A percentile compares a stretch with the other conserved stretches of the same genome.
These are phyloP conservation scores for Ochropleura plecta DNA, from an alignment of 2,888 invertebrate genomes.

Conservation along the genomic window DNA sequence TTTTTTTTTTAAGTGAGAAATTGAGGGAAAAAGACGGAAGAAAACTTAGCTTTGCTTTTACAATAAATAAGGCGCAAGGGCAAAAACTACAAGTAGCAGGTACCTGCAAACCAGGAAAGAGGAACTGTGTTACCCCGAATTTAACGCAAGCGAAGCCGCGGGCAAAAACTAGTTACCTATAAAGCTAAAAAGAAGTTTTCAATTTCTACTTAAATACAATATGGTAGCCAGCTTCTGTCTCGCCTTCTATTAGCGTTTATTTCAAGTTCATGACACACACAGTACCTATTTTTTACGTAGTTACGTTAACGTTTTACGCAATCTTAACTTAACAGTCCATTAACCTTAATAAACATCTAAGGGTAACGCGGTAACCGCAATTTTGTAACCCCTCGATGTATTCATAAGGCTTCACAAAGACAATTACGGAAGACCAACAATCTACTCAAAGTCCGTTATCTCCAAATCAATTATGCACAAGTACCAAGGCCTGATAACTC, in stretches of 20 bases:
- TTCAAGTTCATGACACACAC: neutral
- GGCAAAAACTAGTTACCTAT: neutral
- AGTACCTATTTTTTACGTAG: conserved; percentile 14
- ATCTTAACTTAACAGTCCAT: conserved; percentile 35
- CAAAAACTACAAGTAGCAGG: too few relatives aligned
- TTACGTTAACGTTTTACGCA: neutral
- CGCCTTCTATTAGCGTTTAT: neutral
- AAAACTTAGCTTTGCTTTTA: too few relatives aligned
- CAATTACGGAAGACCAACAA: conserved; percentile 44
- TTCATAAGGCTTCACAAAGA: conserved; percentile 25
- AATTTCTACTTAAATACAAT: neutral
- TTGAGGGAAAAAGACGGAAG: too few relatives aligned
- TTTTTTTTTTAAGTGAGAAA: too few relatives aligned
- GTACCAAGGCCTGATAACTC: conserved; percentile 33
- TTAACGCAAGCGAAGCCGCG: too few relatives aligned
- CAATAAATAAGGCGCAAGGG: too few relatives aligned
- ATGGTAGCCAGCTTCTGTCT: neutral
- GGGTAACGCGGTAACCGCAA: conserved; percentile 1
- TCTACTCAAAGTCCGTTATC: conserved; percentile 49
- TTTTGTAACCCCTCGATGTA: conserved; percentile 25
- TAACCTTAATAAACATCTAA: conserved; percentile 26
- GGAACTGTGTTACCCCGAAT: too few relatives aligned
- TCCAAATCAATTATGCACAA: conserved; percentile 57
- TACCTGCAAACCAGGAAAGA: too few relatives aligned
- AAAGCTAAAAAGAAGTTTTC: neutral